Percentiles rank a stretch among this genome's conserved stretches.
Conservation (phyloP, 1,140 invertebrate genomes). For the Drosophila persimilis region DNA sequence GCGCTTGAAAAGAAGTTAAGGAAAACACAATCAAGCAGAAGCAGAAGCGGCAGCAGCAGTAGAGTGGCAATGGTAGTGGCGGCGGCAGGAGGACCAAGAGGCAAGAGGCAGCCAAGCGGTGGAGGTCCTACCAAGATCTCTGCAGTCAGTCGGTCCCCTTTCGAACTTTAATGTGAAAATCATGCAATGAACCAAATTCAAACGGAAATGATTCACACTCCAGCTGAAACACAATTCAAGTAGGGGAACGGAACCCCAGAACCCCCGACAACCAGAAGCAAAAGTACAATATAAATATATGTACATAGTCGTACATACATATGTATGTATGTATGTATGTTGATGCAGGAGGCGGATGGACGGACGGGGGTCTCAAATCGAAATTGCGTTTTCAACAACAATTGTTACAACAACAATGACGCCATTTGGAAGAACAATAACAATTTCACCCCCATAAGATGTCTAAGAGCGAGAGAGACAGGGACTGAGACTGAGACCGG, state of each 20-base stretch:
- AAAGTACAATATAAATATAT: slow-evolving; percentile 3
- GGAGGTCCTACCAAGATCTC: slow-evolving; percentile 44
- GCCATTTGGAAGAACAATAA: slow-evolving; percentile 68
- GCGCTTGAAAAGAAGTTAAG: slow-evolving; percentile 73
- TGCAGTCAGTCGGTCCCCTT: neutral
- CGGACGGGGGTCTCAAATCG: slow-evolving; percentile 30
- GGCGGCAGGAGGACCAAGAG: neutral
- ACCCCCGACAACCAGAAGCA: neutral
- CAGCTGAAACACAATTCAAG: slow-evolving; percentile 58
- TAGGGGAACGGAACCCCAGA: slow-evolving; percentile 27
- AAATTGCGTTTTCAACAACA: slow-evolving; percentile 76
- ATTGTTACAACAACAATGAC: slow-evolving; percentile 56
- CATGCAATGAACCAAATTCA: slow-evolving; percentile 80
- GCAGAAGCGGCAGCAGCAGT: slow-evolving; percentile 5
- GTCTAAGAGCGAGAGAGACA: slow-evolving; percentile 1
- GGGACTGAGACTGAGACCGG: neutral
- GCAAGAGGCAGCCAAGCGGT: slow-evolving; percentile 28
- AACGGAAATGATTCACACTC: slow-evolving; percentile 81
- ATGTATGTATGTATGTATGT: neutral
- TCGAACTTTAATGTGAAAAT: slow-evolving; percentile 73
- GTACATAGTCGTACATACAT: no score
- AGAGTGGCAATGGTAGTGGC: neutral
- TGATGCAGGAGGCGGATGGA: neutral
- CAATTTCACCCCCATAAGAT: slow-evolving; percentile 20
- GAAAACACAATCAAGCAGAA: slow-evolving; percentile 67